phyloP scores from a whole-genome alignment of 2,113 vertebrate species.

The Scortum barcoo region DNA sequence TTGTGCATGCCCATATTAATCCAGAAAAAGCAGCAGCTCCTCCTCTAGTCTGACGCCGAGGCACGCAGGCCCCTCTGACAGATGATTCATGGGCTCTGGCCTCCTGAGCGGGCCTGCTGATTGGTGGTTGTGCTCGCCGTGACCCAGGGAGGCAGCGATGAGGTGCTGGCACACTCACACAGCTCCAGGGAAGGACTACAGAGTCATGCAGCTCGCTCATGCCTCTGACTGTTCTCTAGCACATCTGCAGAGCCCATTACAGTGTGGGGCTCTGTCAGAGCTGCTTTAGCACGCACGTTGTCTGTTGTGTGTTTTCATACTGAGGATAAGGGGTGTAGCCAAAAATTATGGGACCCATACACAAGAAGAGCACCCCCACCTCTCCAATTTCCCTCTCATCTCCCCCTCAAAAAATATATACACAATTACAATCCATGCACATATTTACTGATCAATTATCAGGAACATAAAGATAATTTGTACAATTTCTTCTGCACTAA shows the following conservation, averaged over 20 bases:
- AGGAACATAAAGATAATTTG: not conserved
- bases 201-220: conserved; percentile 68
- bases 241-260: conserved; percentile 58
- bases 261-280: conserved; percentile 39
- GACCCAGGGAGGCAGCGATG: conserved; percentile 71
- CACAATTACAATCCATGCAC: not conserved
- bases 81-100: conserved; percentile 77
- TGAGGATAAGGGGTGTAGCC: conserved; percentile 5
- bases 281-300: conserved; percentile 29
- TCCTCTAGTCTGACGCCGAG: conserved; percentile 63
- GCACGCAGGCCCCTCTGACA: conserved; percentile 56
- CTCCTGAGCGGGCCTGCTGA: conserved; percentile 64
- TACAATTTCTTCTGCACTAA: not conserved
- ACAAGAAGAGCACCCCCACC: not conserved
- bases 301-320: conserved; percentile 4
- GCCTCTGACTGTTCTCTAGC: conserved; percentile 50
- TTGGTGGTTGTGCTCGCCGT: conserved; percentile 67
- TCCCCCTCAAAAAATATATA: not conserved
- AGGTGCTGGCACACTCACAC: conserved; percentile 73
- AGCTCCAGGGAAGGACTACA: conserved; percentile 79
- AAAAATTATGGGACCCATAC: not conserved
- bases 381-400: not conserved
- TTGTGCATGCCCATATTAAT: conserved; percentile 69
- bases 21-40: conserved; percentile 66
- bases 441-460: not conserved